Base-by-base conservation (phyloP, 2,888 invertebrate species). In the Stenurella melanura region DNA sequence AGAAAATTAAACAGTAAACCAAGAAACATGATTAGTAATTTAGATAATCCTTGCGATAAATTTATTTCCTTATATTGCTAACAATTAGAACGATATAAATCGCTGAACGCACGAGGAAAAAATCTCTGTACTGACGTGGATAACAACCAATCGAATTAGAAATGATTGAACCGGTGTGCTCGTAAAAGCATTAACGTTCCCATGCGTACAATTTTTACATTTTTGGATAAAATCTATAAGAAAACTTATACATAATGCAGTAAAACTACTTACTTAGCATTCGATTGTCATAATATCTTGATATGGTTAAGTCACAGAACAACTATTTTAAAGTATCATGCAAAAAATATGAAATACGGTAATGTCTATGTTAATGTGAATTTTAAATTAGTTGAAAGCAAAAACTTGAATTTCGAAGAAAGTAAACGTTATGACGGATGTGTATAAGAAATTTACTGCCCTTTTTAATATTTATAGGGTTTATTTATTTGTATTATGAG, bases 311-410 rank as follows among this genome's bases (percentile, higher is more conserved):
- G 78, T 75, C 77, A 75, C 57, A 74, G 72, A 71, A 75, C 67
- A 68, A 72, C 77, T 74, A 75, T 74, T 75, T 75, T 34, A 71
- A 77, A 57, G 19, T 18, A 64, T 38, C 64, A 56, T 60, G 71
- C 73, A 78, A 79, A 79, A 80, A 80, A 78, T 77, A 80, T 78
- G 79, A 81, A 76, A 78, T 80, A 80, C 81, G 80, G 78, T 81
- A 81, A 81, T 78, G 81, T 81, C 80, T 81, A 80, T 80, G 81
- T 81, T 80, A 81, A 81, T 81, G 78, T 77, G 79, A 78, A 78
- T 81, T 81, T 80, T 74, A 80, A 80, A 80, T 78, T 73, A 75
- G 78, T 63, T 66, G 34, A 61, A 67, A 61, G 74, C 70, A 81
- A 81, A 81, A 81, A 81, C 75, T 79, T 70, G 81, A 54, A 42